Evolutionary conservation across 2,797 vertebrate species (phyloP), one percentile per base, ranked within the genome.

Genomic region (Poeciliopsis infans): DNA sequence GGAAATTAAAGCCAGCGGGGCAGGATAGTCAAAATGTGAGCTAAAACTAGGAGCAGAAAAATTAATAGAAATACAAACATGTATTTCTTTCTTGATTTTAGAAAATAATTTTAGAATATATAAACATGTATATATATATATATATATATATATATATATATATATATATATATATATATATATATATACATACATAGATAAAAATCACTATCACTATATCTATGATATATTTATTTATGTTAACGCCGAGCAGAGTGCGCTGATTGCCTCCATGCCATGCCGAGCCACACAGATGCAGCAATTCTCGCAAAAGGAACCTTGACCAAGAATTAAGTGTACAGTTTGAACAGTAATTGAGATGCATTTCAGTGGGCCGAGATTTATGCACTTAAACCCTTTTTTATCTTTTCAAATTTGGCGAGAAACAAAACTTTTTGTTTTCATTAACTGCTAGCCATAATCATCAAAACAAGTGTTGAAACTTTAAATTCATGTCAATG

Each of bases 1-100:
- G 66, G 51, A 59, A 80, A 82, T 51, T 68, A 55, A 70, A 85
- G 85, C 75, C 75, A 83, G 84, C 75, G 86, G 90, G 83, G 80
- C 78, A 83, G 53, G 51, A 83, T 49, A 47, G 78, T 72, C 57
- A 81, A 77, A 78, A 31, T 74, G 68, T 43, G n/a, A 78, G 57
- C 16, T 72, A 79, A 76, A 69, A 82, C 76, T 77, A 39, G 74
- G 5, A 82, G 10, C 47, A 66, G 13, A 70, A n/a, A 70, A 28
- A 28, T 7, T n/a, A 1, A 70, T n/a, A 16, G 13, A 28, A 7
- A 45, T 46, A n/a, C 41, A 45, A 28, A 45, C 11, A n/a, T 45
- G 12, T 45, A 3, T 45, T 70, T 70, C 4, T 70, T 70, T 70
- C 8, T 3, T 46, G 2, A 7, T 46, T 45, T 45, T 15, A 43